Percentiles rank a stretch among this genome's conserved stretches.
phyloP scores from a whole-genome alignment of 2,888 invertebrate genomes.

The Artemia sinica region DNA sequence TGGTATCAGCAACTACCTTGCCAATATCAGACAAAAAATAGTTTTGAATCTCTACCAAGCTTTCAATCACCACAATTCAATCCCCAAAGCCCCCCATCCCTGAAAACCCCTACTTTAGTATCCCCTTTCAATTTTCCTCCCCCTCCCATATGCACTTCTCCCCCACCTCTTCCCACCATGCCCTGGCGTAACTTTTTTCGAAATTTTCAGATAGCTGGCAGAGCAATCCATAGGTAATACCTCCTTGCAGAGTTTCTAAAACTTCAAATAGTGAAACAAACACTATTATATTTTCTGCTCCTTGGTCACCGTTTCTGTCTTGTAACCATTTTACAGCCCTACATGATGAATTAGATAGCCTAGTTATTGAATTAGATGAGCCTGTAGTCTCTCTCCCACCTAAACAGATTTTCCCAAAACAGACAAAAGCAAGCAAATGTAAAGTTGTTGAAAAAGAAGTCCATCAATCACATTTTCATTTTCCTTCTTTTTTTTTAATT shows the following conservation, averaged over 20 bases:
- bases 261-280: too few relatives aligned
- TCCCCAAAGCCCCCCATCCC: background rate
- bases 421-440: background rate
- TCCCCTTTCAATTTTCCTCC: too few relatives aligned
- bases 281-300: too few relatives aligned
- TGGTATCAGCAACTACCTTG: background rate
- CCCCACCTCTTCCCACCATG: too few relatives aligned
- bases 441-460: conserved; percentile 4
- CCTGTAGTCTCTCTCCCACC: background rate
- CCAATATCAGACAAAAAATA: background rate
- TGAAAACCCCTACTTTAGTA: background rate
- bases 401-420: background rate
- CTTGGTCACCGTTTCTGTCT: too few relatives aligned
- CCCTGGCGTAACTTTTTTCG: too few relatives aligned
- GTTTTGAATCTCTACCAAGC: background rate
- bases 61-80: conserved; percentile 4
- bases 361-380: conserved; percentile 11
- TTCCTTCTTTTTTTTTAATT: background rate
- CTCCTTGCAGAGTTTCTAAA: too few relatives aligned
- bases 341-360: background rate
- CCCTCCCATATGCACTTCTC: too few relatives aligned
- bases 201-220: too few relatives aligned
- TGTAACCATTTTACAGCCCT: background rate
- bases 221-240: too few relatives aligned
- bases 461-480: background rate